Evolutionary conservation across 2,113 vertebrate species (phyloP).

Genomic region (Uria lomvia): DNA sequence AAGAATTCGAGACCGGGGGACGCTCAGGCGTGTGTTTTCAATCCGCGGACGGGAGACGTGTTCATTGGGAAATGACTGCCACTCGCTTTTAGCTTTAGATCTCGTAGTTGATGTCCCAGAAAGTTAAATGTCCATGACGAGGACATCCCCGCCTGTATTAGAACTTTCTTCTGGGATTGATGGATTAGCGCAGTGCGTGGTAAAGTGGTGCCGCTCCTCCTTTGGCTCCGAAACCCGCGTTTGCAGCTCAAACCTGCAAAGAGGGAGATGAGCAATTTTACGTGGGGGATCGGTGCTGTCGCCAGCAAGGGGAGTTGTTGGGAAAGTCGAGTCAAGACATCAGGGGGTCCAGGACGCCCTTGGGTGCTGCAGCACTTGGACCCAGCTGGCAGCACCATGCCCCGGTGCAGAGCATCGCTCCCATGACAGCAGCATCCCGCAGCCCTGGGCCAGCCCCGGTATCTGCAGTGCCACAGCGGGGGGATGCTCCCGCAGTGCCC

Average conservation of each 20-base stretch:
- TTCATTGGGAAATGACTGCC: conserved; percentile 7
- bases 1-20: neutral
- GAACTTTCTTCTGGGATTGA: neutral
- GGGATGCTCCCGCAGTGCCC: neutral
- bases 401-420: neutral
- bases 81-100: neutral
- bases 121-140: neutral
- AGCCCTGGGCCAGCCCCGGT: rapidly evolving
- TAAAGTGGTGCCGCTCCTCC: neutral
- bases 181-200: neutral
- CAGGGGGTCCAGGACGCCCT: neutral
- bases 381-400: neutral
- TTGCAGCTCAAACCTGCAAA: neutral
- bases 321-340: neutral
- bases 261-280: neutral
- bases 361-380: neutral
- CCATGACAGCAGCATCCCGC: neutral
- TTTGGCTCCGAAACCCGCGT: neutral
- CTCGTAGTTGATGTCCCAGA: neutral
- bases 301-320: neutral
- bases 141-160: neutral
- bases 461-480: rapidly evolving
- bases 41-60: neutral
- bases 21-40: neutral
- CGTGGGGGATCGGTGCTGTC: rapidly evolving